These are phyloP conservation scores for Sinocyclocheilus maitianheensis DNA, from an alignment of 2,113 vertebrate species.

Conservation along the genomic window DNA sequence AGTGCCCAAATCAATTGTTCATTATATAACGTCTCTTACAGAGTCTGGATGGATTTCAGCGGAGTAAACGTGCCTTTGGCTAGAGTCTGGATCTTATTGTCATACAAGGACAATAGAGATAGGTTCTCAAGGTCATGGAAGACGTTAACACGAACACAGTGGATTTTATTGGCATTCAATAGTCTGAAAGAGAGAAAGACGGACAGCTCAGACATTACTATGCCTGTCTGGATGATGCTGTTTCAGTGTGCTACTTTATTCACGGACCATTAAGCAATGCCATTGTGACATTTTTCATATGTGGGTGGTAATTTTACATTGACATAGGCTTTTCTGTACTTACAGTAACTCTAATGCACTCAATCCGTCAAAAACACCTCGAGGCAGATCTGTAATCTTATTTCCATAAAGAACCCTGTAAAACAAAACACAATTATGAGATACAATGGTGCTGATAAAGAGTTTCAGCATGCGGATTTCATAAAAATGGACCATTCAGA, in stretches of 20 bases:
- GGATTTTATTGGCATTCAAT: slow-evolving; percentile 98
- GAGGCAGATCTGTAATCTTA: slow-evolving; percentile 96
- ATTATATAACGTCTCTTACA: slow-evolving; percentile 69
- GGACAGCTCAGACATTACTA: not conserved
- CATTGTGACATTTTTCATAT: not conserved
- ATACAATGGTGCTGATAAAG: not conserved
- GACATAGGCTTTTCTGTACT: slow-evolving; percentile 65
- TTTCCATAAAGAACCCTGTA: slow-evolving; percentile 94
- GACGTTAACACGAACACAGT: slow-evolving; percentile 88
- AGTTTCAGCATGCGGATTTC: not conserved
- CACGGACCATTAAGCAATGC: slow-evolving; percentile 4
- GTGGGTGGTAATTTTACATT: slow-evolving; percentile 26
- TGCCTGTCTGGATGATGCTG: not conserved
- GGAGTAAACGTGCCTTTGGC: slow-evolving; percentile 94
- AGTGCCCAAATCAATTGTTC: not conserved
- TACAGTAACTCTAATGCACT: slow-evolving; percentile 95
- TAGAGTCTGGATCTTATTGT: slow-evolving; percentile 97
- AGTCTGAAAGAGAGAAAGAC: slow-evolving; percentile 75
- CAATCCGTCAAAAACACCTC: slow-evolving; percentile 92
- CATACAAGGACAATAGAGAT: slow-evolving; percentile 91
- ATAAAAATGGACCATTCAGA: not conserved
- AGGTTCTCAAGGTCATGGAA: slow-evolving; percentile 97
- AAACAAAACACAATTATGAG: slow-evolving; percentile 13
- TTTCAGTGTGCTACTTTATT: slow-evolving; percentile 5
- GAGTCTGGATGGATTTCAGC: slow-evolving; percentile 90